phyloP scores from a whole-genome alignment of 2,888 invertebrate genomes.

The Sarcophaga subvicina region DNA sequence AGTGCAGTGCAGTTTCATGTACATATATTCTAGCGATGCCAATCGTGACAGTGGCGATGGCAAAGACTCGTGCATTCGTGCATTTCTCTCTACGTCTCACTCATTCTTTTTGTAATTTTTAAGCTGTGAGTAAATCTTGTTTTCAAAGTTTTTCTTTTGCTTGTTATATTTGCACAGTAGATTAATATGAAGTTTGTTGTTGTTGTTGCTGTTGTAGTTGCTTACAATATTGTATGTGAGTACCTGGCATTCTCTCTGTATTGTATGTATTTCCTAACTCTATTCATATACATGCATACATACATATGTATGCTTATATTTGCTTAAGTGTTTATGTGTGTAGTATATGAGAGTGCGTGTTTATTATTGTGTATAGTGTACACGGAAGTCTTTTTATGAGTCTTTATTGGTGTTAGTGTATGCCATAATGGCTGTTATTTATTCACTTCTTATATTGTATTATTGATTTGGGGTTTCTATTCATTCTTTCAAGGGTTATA shows the following conservation, averaged over 20 bases:
- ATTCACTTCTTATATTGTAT: slow-evolving; percentile 22
- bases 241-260: no score
- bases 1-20: no score
- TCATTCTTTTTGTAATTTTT: not conserved
- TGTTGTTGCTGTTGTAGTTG: no score
- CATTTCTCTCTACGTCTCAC: not conserved
- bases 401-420: slow-evolving; percentile 16
- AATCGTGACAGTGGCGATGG: not conserved
- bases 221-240: no score
- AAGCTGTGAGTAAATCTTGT: not conserved
- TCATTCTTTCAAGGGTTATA: slow-evolving; percentile 22
- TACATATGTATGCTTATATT: slow-evolving; percentile 5
- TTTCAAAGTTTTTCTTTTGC: not conserved
- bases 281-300: not conserved
- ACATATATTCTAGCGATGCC: no score
- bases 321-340: slow-evolving; percentile 6
- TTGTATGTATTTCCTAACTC: no score
- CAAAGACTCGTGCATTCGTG: not conserved
- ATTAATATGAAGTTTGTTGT: no score
- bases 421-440: slow-evolving; percentile 48
- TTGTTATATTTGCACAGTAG: no score
- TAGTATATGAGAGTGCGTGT: not conserved
- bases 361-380: no score
- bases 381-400: not conserved
- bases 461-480: slow-evolving; percentile 31